Evolutionary conservation across 2,113 vertebrate genomes (phyloP), one percentile per base, ranked within the genome.

Genomic region (Pelvicachromis taeniatus): DNA sequence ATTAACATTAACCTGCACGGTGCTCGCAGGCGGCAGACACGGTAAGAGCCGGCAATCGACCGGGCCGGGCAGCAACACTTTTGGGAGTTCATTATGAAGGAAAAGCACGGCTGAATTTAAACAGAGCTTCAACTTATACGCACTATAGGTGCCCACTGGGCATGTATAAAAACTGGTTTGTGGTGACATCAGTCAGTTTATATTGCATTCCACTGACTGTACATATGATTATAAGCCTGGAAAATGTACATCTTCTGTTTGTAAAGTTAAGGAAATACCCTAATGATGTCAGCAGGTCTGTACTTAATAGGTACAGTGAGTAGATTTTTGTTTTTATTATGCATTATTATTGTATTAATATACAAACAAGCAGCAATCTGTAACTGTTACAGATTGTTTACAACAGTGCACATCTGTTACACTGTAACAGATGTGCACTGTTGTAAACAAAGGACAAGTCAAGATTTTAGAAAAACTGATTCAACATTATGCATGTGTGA

Each of bases 1-100:
- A 94, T 97, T 88, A 97, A 95, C 91, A 97, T 96, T 80, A 97
- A 96, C 78, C 95, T 97, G 86, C 97, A 96, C 82, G 95, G 95
- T 6, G 90, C 94, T 82, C 94, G 92, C 68, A 93, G 92, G 92
- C 84, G 87, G 80, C 95, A 94, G 81, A 94, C 93, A 35, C 95
- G 97, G 97, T 97, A 95, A 96, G 92, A 88, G 53, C 68, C 29
- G 79, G 59, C 10, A 16, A 85, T 86, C 55, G 52, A 63, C 80
- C 13, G 75, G 52, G 81, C 29, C 68, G 31, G 45, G 13, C 80
- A 77, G 53, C 59, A 6, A 48, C 59, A 48, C 89, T 68, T 61
- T 14, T 53, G 73, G 85, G 84, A 83, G 54, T 85, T 89, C 29
- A 77, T 89, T 84, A 88, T n/a, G 48, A 53, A 11, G n/a, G 31